Evolutionary conservation across 2,888 invertebrate species (phyloP).

Genomic region (Mesochorus sp.): DNA sequence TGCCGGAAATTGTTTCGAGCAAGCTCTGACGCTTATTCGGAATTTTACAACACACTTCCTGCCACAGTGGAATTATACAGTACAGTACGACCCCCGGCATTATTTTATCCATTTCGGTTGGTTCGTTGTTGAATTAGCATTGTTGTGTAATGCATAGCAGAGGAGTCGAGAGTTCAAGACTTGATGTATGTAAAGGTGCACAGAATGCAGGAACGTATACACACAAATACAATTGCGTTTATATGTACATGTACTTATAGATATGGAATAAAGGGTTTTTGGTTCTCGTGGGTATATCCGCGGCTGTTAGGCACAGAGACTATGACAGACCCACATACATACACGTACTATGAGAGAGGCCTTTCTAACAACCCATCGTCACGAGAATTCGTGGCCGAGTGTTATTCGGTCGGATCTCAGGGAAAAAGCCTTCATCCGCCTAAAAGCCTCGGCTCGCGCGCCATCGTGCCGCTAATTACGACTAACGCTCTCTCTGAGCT

Average conservation of each 20-base stretch:
- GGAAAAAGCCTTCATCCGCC: conserved; percentile 72
- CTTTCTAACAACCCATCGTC: conserved; percentile 70
- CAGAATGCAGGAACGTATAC: conserved; percentile 15
- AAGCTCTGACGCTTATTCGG: background rate
- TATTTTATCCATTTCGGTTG: conserved; percentile 23
- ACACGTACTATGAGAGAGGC: conserved; percentile 30
- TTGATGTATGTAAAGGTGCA: background rate
- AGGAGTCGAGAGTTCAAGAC: conserved; percentile 4
- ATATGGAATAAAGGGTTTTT: conserved; percentile 12
- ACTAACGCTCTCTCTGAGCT: conserved; percentile 71
- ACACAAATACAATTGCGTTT: no score
- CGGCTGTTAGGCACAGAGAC: background rate
- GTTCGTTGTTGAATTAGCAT: conserved; percentile 7
- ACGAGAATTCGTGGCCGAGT: conserved; percentile 42
- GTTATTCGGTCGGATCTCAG: conserved; percentile 35
- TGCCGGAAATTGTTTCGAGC: conserved; percentile 30
- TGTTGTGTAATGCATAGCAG: conserved; percentile 24
- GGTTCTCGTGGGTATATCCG: conserved; percentile 4
- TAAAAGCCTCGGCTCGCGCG: conserved; percentile 72
- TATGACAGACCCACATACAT: no score
- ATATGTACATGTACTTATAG: no score
- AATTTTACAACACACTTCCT: conserved; percentile 18
- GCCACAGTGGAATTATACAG: conserved; percentile 1
- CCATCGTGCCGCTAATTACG: conserved; percentile 74
- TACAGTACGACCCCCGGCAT: background rate